Evolutionary conservation across 2,888 invertebrate species (phyloP).

Genomic region (Lasioglossum figueresi): DNA sequence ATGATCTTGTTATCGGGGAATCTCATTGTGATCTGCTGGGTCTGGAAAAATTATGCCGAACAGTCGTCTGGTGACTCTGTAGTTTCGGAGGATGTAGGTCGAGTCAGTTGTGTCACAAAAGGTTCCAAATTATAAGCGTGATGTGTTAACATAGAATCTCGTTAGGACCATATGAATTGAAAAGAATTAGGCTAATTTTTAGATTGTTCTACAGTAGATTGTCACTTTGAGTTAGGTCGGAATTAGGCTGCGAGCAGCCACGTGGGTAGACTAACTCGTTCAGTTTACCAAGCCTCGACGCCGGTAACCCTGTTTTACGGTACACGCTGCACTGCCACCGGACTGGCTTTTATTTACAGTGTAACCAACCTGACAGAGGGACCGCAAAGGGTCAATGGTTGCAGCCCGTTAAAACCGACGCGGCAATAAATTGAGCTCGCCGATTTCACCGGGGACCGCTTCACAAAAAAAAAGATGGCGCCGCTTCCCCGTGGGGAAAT

Average conservation of each 20-base stretch:
- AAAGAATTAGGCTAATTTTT: no score
- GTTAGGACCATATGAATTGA: no score
- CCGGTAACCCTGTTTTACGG: slow-evolving; percentile 62
- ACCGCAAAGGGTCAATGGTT: slow-evolving; percentile 60
- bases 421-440: slow-evolving; percentile 44
- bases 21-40: background rate
- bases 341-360: slow-evolving; percentile 60
- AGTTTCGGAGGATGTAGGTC: background rate
- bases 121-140: background rate
- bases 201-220: background rate
- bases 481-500: slow-evolving; percentile 10
- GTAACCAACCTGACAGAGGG: slow-evolving; percentile 44
- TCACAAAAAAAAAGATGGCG: slow-evolving; percentile 8
- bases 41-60: background rate
- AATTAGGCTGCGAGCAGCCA: background rate
- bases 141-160: no score
- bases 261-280: slow-evolving; percentile 21
- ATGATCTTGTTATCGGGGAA: background rate
- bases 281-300: slow-evolving; percentile 17
- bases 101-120: background rate
- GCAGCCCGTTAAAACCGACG: slow-evolving; percentile 41
- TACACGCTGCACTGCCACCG: slow-evolving; percentile 43
- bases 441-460: slow-evolving; percentile 37
- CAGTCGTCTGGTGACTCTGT: background rate
- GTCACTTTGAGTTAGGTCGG: background rate